Conservation (phyloP, 2,113 vertebrate genomes). For the Steatornis caripensis region DNA sequence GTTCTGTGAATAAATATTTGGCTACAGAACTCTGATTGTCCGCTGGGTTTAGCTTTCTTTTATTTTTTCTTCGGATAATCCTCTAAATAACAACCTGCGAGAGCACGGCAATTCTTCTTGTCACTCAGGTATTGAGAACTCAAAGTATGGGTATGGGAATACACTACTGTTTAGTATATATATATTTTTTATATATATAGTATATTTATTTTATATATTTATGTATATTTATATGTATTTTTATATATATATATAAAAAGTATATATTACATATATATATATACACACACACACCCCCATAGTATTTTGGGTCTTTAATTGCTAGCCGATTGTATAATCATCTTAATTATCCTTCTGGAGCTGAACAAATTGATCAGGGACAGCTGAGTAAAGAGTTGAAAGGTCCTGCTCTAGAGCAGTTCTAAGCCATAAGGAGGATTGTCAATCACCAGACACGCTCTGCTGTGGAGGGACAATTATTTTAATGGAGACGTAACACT, state of each 20-base stretch:
- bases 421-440: background rate
- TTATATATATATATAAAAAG: background rate
- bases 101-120: background rate
- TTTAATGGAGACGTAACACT: background rate
- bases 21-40: background rate
- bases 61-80: background rate
- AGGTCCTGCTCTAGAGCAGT: background rate
- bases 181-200: background rate
- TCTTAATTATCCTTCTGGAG: background rate
- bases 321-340: background rate
- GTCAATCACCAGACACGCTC: background rate
- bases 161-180: too few relatives aligned
- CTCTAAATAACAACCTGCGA: background rate
- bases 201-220: too few relatives aligned
- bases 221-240: too few relatives aligned
- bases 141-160: background rate
- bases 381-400: background rate
- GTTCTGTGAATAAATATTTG: background rate
- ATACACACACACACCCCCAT: too few relatives aligned
- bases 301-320: background rate
- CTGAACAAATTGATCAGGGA: fast-evolving
- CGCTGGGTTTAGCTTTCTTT: background rate
- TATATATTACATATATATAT: too few relatives aligned
- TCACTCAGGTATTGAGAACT: background rate
- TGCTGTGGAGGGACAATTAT: background rate